A percentile compares a stretch with the other conserved stretches of the same genome.
Evolutionary conservation across 37 sponge, comb jelly and placozoan genomes (phyloP).

Genomic region (Haliclona indistincta): DNA sequence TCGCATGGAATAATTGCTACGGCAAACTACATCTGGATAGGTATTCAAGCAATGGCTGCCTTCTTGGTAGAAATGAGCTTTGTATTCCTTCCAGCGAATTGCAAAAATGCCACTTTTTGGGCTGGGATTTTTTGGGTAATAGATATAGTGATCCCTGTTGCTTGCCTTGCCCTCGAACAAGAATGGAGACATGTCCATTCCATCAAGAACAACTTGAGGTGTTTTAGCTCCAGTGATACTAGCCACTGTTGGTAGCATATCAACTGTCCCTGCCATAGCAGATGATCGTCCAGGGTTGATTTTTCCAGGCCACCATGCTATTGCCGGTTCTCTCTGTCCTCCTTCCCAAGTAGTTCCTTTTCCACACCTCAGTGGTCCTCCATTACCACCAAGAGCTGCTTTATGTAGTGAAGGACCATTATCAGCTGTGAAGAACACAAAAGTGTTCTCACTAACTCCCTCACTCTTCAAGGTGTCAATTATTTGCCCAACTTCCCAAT

Average conservation of each 20-base stretch:
- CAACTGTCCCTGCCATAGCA: constrained; percentile 76
- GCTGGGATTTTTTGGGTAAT: constrained; percentile 37
- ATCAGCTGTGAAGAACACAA: constrained; percentile 83
- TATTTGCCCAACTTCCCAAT: constrained; percentile 67
- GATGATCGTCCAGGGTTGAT: constrained; percentile 63
- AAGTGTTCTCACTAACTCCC: constrained; percentile 68
- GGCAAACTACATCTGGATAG: constrained; percentile 73
- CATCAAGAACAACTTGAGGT: constrained; percentile 58
- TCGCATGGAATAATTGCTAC: constrained; percentile 21
- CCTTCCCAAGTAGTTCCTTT: constrained; percentile 85
- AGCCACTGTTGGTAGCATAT: constrained; percentile 61
- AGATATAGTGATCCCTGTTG: constrained; percentile 63
- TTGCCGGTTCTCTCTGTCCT: constrained; percentile 76
- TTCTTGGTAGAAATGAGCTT: constrained; percentile 72
- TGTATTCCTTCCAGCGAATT: constrained; percentile 74
- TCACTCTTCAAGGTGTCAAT: constrained; percentile 46
- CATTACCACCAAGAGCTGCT: constrained; percentile 60
- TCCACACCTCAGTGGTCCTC: constrained; percentile 77
- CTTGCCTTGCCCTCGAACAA: constrained; percentile 55
- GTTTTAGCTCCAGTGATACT: constrained; percentile 41
- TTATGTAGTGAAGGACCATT: constrained; percentile 45
- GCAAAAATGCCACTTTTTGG: constrained; percentile 59
- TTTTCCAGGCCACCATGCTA: constrained; percentile 83
- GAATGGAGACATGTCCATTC: constrained; percentile 77
- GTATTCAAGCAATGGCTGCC: constrained; percentile 50